Percentiles rank a stretch among this genome's conserved stretches.
Evolutionary conservation across 2,888 invertebrate species (phyloP).

Genomic region (Neuroscelio doddi): DNA sequence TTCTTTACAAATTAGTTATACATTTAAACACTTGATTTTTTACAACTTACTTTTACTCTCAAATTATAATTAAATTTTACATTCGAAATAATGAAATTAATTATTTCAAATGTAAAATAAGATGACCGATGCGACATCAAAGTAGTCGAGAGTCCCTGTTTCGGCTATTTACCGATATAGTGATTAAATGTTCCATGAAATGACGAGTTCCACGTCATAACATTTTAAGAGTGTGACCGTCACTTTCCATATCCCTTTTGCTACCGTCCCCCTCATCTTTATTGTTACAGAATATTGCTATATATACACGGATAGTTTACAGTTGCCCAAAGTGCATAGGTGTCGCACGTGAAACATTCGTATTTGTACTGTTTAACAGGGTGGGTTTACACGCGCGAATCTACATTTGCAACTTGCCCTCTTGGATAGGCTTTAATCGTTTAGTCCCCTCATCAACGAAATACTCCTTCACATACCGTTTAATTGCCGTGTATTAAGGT

Average conservation of each 20-base stretch:
- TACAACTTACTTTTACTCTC: no score
- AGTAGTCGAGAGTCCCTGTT: constrained; percentile 31
- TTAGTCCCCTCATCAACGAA: constrained; percentile 63
- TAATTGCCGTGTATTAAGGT: constrained; percentile 60
- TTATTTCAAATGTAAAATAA: no score
- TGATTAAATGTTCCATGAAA: constrained; percentile 71
- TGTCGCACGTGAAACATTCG: constrained; percentile 34
- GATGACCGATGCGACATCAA: no score
- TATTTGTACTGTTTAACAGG: constrained; percentile 29
- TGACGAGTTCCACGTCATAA: constrained; percentile 71
- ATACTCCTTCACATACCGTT: constrained; percentile 63
- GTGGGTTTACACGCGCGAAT: constrained; percentile 45
- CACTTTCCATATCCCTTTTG: constrained; percentile 28
- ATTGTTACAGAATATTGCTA: not conserved
- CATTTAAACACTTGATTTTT: no score
- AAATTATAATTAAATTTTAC: no score
- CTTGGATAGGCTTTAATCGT: constrained; percentile 62
- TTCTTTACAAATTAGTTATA: no score
- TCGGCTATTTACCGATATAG: constrained; percentile 65
- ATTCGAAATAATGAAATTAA: no score
- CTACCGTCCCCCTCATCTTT: not conserved
- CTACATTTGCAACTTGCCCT: constrained; percentile 48
- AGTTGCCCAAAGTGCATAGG: constrained; percentile 23
- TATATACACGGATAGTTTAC: not conserved
- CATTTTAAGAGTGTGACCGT: constrained; percentile 66